phyloP scores from a whole-genome alignment of 2,888 invertebrate genomes.

The Ceraclea dissimilis region DNA sequence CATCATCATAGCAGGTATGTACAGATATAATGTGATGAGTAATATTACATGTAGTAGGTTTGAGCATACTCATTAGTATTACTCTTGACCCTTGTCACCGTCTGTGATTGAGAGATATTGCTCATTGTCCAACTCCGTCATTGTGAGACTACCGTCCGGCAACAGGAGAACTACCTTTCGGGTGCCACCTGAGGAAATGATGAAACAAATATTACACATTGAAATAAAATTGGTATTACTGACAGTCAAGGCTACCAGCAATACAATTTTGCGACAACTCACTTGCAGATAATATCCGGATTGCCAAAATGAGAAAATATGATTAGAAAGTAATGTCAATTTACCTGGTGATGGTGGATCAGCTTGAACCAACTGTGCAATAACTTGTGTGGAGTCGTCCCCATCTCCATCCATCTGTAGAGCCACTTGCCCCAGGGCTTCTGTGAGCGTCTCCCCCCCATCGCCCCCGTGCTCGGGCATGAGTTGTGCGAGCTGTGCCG shows the following conservation, averaged over 20 bases:
- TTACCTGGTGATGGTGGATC: slow-evolving; percentile 77
- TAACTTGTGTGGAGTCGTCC: slow-evolving; percentile 67
- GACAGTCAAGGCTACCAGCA: too few relatives aligned
- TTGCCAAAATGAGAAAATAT: too few relatives aligned
- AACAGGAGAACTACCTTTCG: slow-evolving; percentile 75
- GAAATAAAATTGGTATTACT: too few relatives aligned
- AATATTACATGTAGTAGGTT: too few relatives aligned
- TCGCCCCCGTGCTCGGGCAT: slow-evolving; percentile 43
- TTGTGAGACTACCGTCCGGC: slow-evolving; percentile 79
- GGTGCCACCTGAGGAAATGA: slow-evolving; percentile 59
- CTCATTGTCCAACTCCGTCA: slow-evolving; percentile 81
- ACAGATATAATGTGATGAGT: too few relatives aligned
- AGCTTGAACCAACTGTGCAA: slow-evolving; percentile 79
- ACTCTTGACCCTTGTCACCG: slow-evolving; percentile 50
- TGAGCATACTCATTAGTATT: too few relatives aligned
- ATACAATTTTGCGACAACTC: too few relatives aligned
- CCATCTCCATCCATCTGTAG: slow-evolving; percentile 50
- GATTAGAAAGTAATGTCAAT: too few relatives aligned
- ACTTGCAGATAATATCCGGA: too few relatives aligned
- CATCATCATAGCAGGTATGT: too few relatives aligned
- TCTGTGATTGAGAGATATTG: slow-evolving; percentile 65
- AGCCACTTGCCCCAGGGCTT: slow-evolving; percentile 45
- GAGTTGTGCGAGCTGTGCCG: slow-evolving; percentile 46
- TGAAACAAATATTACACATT: background rate
- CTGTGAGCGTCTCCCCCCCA: slow-evolving; percentile 35